phyloP scores from a whole-genome alignment of 64 coral and sea anemone genomes.

The Pachyseris speciosa region DNA sequence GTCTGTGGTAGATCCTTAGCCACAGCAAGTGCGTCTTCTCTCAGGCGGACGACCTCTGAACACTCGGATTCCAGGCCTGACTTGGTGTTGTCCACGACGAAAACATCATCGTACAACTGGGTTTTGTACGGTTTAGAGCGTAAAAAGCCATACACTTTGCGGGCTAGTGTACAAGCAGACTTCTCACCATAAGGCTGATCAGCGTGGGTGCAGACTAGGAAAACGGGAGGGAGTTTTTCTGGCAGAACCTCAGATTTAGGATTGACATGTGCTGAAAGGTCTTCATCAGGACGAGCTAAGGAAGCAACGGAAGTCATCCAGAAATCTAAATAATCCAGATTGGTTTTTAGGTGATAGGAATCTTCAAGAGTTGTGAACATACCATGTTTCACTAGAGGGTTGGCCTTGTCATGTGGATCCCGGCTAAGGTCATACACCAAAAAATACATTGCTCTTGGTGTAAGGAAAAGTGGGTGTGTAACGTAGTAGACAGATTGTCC shows the following conservation, averaged over 20 bases:
- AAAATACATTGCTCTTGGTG: neutral
- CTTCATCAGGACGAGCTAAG: neutral
- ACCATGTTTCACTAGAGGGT: neutral
- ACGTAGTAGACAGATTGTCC: constrained; percentile 32
- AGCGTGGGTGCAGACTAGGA: constrained; percentile 7
- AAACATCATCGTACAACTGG: neutral
- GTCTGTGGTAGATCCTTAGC: constrained; percentile 22
- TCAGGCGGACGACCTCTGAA: neutral
- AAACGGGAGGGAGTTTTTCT: constrained; percentile 1
- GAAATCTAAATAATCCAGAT: constrained; percentile 8
- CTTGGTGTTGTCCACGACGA: constrained; percentile 29
- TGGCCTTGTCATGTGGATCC: neutral
- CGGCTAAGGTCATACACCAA: constrained; percentile 7
- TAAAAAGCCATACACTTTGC: neutral
- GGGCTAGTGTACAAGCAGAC: neutral
- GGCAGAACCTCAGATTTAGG: neutral
- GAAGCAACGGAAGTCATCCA: constrained; percentile 42
- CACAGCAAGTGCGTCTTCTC: neutral
- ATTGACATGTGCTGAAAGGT: neutral
- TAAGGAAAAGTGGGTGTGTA: constrained; percentile 38
- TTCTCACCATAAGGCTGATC: neutral
- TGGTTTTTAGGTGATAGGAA: neutral
- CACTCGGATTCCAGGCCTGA: constrained; percentile 11
- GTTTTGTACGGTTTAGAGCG: neutral
- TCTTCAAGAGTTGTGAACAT: constrained; percentile 16